Percentiles rank a stretch among this genome's conserved stretches.
Conservation (phyloP, 1,140 invertebrate genomes). For the Helicorthomorpha holstii region DNA sequence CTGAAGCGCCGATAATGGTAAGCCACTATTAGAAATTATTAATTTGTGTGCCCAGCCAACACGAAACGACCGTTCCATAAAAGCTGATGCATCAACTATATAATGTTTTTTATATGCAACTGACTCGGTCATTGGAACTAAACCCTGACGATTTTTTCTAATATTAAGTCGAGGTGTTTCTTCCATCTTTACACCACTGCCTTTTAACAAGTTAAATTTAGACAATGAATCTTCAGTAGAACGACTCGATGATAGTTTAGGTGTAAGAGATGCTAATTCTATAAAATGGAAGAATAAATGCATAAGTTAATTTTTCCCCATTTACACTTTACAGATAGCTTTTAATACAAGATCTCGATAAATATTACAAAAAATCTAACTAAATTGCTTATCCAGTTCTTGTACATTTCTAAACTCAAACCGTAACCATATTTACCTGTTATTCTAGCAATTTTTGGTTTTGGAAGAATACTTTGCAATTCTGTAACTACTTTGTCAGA, state of each 20-base stretch:
- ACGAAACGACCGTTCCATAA: slow-evolving; percentile 47
- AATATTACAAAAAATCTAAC: too few species aligned
- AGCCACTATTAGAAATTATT: slow-evolving; percentile 30
- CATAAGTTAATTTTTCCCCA: too few species aligned
- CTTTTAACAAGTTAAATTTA: slow-evolving; percentile 7
- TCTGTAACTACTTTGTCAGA: too few species aligned
- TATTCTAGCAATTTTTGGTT: too few species aligned
- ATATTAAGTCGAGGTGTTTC: not conserved
- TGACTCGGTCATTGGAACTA: slow-evolving; percentile 16
- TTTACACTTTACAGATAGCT: too few species aligned
- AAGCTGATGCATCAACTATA: slow-evolving; percentile 40
- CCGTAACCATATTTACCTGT: too few species aligned
- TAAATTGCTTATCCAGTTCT: too few species aligned
- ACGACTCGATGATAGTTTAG: not conserved
- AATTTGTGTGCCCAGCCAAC: slow-evolving; percentile 55
- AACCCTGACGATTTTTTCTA: not conserved
- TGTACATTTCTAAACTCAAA: too few species aligned
- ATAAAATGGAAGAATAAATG: too few species aligned
- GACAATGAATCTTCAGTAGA: not conserved
- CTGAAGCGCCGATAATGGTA: too few species aligned
- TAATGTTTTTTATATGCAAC: slow-evolving; percentile 26
- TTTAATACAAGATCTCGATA: too few species aligned
- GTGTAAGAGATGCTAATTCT: not conserved
- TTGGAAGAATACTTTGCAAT: too few species aligned
- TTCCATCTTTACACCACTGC: not conserved